Evolutionary conservation across 2,797 vertebrate species (phyloP), one percentile per base, ranked within the genome.

Genomic region (Thaleichthys pacificus): DNA sequence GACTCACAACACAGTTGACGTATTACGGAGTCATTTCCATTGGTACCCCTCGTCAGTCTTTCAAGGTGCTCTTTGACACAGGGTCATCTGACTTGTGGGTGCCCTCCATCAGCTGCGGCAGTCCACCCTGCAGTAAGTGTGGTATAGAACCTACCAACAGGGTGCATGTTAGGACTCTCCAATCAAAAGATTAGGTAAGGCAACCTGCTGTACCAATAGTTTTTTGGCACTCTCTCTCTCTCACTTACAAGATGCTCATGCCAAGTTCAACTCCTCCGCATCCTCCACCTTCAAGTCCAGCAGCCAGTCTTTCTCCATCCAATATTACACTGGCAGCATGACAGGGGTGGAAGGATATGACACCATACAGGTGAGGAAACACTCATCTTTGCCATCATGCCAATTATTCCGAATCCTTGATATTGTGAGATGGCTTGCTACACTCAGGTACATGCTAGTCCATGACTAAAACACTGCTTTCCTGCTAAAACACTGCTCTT

Each of bases 261-360:
- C 60, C 0, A 86, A 6, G 64, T 94, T 92, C 82, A 70, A 84
- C 49, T 83, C 89, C 21, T 15, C 0, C 0, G 19, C 28, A 8
- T 94, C 91, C 0, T 84, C 70, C 61, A 92, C 88, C 32, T 93
- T 89, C 76, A 3, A 0, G 11, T 17, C 73, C 11, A 14, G 62
- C 0, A 56, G 74, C 0, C 78, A 68, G 47, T 68, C 78, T 17
- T 86, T 76, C 73, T 75, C 1, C 42, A 69, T 93, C 15, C 80
- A 68, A n/a, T 94, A 93, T 0, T 89, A 87, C 73, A 92, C 90
- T 0, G 91, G 91, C 6, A 47, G 69, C 0, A 80, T 90, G 75
- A 82, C 76, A 0, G 80, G 92, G 22, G 3, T 62, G 4, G 70
- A 90, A 62, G 92, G 90, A 69, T 90, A 76, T 0, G 94, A 95